Evolutionary conservation across 2,888 invertebrate species (phyloP), one percentile per base, ranked within the genome.

Genomic region (Brachylomia viminalis): DNA sequence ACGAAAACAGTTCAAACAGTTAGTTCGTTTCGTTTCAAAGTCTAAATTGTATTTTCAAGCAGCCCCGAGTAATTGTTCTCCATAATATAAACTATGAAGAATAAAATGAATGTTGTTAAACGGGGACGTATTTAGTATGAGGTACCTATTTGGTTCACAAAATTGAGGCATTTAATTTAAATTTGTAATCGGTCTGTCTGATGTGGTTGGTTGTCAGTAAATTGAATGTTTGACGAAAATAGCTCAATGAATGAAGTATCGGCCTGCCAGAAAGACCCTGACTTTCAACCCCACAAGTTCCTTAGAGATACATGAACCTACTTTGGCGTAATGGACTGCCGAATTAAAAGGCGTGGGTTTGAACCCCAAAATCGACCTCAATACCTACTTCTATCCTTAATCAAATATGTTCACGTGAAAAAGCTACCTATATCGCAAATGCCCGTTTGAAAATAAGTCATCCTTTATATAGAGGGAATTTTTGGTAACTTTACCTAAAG

Each of bases 11-110:
- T 52, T 11, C 1, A 58, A 49, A n/a, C n/a, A n/a, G n/a, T n/a
- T n/a, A n/a, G n/a, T n/a, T n/a, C 23, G 10, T 59, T 61, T 45
- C 33, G 11, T 69, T 71, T 54, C 38, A 62, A 72, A 72, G 0
- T 74, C 11, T 33, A 65, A 70, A 73, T 72, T 77, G 45, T 75
- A 78, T 82, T 82, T 75, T 72, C 30, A 49, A 15, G 38, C 38
- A 23, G 45, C 11, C 30, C 56, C 10, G 30, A 30, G 33, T 66
- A 75, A 72, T 75, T 72, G 62, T 71, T 47, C 6, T 15, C 58
- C 38, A 62, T 77, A 45, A 68, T 52, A 74, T 62, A 75, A 82
- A 75, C 58, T 62, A 69, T 47, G 33, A 75, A 66, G 47, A 65
- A 61, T 65, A 42, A 59, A 82, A 77, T 65, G 47, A n/a, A n/a